A percentile compares a stretch with the other conserved stretches of the same genome.
Conservation (phyloP, 37 sponge, comb jelly and placozoan species). For the Aplysina aerophoba region DNA sequence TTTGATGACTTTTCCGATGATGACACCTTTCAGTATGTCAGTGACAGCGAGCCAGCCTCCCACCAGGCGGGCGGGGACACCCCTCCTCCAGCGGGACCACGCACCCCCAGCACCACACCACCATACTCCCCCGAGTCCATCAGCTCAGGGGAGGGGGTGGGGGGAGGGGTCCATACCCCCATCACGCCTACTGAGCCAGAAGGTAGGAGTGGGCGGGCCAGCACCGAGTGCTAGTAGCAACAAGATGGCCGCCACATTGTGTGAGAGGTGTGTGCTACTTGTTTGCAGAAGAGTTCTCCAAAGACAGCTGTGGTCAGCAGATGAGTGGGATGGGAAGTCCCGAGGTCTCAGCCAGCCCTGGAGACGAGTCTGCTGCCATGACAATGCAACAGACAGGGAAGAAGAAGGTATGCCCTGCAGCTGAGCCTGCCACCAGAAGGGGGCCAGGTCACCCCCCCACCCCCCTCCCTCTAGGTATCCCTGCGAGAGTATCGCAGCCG, state of each 20-base stretch:
- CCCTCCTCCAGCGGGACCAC: not conserved
- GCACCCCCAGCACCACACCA: slow-evolving; percentile 21
- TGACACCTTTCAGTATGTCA: slow-evolving; percentile 48
- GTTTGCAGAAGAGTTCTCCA: slow-evolving; percentile 1
- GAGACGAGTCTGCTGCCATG: not conserved
- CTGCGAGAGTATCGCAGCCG: slow-evolving; percentile 66
- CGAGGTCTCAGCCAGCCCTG: not conserved
- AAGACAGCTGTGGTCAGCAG: not conserved
- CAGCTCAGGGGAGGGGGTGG: too few species aligned
- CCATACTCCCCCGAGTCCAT: slow-evolving; percentile 7
- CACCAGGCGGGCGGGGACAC: not conserved
- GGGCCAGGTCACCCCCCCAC: not conserved
- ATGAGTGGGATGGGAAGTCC: not conserved
- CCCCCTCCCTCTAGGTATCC: slow-evolving; percentile 37
- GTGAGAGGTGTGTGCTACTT: not conserved
- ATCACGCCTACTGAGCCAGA: too few species aligned
- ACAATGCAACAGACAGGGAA: slow-evolving; percentile 32
- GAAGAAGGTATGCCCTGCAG: slow-evolving; percentile 24
- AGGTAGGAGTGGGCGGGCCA: too few species aligned
- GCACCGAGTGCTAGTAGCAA: too few species aligned
- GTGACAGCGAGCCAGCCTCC: not conserved
- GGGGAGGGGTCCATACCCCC: too few species aligned
- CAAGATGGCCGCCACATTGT: too few species aligned
- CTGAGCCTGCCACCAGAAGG: not conserved
- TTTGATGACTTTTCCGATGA: slow-evolving; percentile 74